phyloP scores from a whole-genome alignment of 2,797 vertebrate species.

The Melanotaenia trifasciata region DNA sequence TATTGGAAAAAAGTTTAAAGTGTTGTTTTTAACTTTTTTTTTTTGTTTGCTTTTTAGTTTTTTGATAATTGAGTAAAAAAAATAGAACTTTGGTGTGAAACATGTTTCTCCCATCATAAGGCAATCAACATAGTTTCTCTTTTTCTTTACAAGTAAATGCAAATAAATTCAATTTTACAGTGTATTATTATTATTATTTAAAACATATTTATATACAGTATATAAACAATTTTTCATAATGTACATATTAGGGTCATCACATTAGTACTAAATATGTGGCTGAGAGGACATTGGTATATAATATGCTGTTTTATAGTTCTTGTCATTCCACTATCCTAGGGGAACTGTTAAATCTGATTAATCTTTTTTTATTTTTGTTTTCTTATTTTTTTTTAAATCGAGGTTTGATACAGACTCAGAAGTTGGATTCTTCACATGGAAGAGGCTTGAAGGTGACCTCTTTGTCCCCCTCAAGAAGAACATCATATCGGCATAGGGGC shows the following conservation, averaged over 20 bases:
- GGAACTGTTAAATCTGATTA: background rate
- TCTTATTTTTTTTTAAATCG: background rate
- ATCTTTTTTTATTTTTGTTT: background rate
- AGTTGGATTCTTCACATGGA: slow-evolving; percentile 77
- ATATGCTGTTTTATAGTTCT: background rate
- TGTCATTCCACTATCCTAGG: background rate
- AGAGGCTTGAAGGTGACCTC: slow-evolving; percentile 77
- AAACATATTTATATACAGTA: background rate
- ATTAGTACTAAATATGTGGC: background rate
- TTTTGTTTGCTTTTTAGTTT: background rate
- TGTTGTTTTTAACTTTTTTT: background rate
- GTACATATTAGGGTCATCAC: background rate
- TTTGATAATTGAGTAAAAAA: background rate
- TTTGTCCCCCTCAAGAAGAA: slow-evolving; percentile 73
- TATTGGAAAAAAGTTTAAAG: background rate
- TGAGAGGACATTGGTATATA: background rate
- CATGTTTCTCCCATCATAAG: background rate
- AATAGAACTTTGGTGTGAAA: background rate
- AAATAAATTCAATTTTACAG: background rate
- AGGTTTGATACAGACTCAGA: slow-evolving; percentile 62
- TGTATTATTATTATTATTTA: background rate
- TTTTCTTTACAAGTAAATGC: background rate
- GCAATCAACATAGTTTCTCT: background rate
- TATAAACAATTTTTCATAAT: background rate
- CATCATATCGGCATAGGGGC: slow-evolving; percentile 82